Evolutionary conservation across 2,888 invertebrate genomes (phyloP).

Genomic region (Cheilosia vulpina): DNA sequence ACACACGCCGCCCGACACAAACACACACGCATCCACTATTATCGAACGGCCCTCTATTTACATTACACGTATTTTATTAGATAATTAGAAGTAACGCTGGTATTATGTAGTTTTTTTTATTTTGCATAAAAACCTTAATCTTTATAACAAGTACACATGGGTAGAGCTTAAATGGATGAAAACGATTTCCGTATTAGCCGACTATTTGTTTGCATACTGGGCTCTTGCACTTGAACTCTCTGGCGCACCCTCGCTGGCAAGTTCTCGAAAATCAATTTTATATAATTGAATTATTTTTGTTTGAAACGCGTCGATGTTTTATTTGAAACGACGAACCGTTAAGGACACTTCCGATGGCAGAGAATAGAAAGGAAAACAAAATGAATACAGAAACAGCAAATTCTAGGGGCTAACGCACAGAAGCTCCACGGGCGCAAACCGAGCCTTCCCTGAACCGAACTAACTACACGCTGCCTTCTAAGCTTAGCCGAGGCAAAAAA

Average conservation of each 20-base stretch:
- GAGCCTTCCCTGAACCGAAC: slow-evolving; percentile 69
- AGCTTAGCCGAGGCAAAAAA: slow-evolving; percentile 55
- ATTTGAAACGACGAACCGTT: slow-evolving; percentile 9
- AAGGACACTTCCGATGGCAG: slow-evolving; percentile 12
- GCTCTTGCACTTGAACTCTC: slow-evolving; percentile 62
- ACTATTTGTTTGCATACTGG: slow-evolving; percentile 15
- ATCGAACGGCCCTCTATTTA: slow-evolving; percentile 62
- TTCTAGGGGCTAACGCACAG: slow-evolving; percentile 42
- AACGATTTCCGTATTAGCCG: slow-evolving; percentile 30
- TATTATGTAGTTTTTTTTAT: slow-evolving; percentile 12
- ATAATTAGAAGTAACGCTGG: slow-evolving; percentile 65
- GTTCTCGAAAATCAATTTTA: slow-evolving; percentile 43
- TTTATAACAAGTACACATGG: slow-evolving; percentile 35
- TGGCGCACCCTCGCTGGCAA: not conserved
- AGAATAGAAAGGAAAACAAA: slow-evolving; percentile 3
- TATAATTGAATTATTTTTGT: slow-evolving; percentile 60
- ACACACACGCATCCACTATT: slow-evolving; percentile 59
- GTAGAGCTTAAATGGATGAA: slow-evolving; percentile 32
- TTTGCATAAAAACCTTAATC: slow-evolving; percentile 31
- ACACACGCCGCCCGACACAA: slow-evolving; percentile 25
- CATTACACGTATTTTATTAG: slow-evolving; percentile 69
- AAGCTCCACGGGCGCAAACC: slow-evolving; percentile 64
- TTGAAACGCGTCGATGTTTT: slow-evolving; percentile 3
- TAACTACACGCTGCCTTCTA: slow-evolving; percentile 71
- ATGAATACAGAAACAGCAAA: slow-evolving; percentile 12